Evolutionary conservation across 2,797 vertebrate species (phyloP), one percentile per base, ranked within the genome.

Genomic region (Myiotriccus ornatus): DNA sequence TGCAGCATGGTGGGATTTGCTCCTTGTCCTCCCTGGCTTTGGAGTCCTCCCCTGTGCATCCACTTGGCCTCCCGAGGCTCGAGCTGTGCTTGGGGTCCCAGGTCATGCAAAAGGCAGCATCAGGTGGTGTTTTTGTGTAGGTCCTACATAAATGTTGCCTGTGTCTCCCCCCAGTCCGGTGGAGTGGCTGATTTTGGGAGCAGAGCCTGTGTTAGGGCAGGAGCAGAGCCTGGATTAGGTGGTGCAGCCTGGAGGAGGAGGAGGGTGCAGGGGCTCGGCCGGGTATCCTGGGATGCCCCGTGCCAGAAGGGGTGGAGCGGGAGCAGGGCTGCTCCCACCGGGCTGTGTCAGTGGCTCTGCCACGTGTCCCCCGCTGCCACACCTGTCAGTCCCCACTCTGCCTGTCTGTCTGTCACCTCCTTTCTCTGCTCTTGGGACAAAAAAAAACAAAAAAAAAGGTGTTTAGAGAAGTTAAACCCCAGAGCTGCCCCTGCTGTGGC

Each of bases 121-220:
- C 35, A 2, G 25, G 5, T 3, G 20, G 21, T 87, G 79, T 0
- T 1, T 91, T 91, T 85, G 91, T 86, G 87, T 84, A 78, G 95
- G 93, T 96, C 95, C 96, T 94, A 82, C 83, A 47, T 86, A 94
- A 94, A 91, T 1, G 1, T 1, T 6, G 79, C 53, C 74, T 25
- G 43, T 25, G 37, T 16, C 28, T 2, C 3, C 21, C 28, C 14
- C 4, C 13, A 8, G 0, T 12, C 62, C 60, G 5, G 47, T 20
- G 2, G 4, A 17, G 60, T 9, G 2, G 74, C n/a, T 41, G 59
- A 34, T 47, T 46, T 30, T 9, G 10, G 84, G 77, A 65, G 69
- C 50, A 52, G 73, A 77, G 9, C 56, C 75, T 1, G 0, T 1
- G 9, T 35, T 13, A 18, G 86, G 87, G 84, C 44, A 18, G 68